Base-by-base conservation (phyloP, 2,888 invertebrate species). In the Mimumesa dahlbomi region DNA sequence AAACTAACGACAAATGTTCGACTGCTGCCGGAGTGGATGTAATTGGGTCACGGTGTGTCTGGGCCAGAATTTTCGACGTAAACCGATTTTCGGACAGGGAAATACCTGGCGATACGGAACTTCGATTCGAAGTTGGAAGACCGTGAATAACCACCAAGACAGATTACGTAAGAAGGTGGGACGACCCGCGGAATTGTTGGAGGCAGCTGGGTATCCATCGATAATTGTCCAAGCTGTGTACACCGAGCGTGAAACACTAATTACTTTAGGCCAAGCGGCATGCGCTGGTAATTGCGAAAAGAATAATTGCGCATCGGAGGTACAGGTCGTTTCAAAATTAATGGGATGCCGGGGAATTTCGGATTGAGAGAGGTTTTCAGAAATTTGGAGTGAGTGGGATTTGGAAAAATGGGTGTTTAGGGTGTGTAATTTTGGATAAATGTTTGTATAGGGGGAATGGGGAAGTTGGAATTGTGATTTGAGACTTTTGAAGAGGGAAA, bases 21-120 rank as follows among this genome's bases (percentile, higher is more conserved):
- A 40, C 16, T 40, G n/a, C n/a, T n/a, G n/a, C n/a, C 11, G 4
- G 16, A 4, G 14, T 16, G 40, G 16, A 16, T 34, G 2, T 34
- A 49, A 49, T 48, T 48, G 46, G 46, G 46, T 48, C 46, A 48
- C 25, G 29, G 14, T 6, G 14, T 29, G 11, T 25, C 11, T 25
- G 14, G 16, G 2, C 43, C 46, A 5, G 34, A 4, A 11, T 34
- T 34, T 34, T 34, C 34, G 11, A 11, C 34, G 34, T 34, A 34
- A 34, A 11, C 34, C 34, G 6, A 34, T 34, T n/a, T n/a, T 34
- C 25, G 25, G 7, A 25, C n/a, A 9, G 11, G 34, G n/a, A 1
- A 34, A 34, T 11, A 34, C n/a, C 34, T 1, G 9, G n/a, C 4
- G 1, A 11, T 1, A 2, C n/a, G 34, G n/a, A 29, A 29, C n/a